Evolutionary conservation across 2,888 invertebrate genomes (phyloP).

Genomic region (Cristatella mucedo): DNA sequence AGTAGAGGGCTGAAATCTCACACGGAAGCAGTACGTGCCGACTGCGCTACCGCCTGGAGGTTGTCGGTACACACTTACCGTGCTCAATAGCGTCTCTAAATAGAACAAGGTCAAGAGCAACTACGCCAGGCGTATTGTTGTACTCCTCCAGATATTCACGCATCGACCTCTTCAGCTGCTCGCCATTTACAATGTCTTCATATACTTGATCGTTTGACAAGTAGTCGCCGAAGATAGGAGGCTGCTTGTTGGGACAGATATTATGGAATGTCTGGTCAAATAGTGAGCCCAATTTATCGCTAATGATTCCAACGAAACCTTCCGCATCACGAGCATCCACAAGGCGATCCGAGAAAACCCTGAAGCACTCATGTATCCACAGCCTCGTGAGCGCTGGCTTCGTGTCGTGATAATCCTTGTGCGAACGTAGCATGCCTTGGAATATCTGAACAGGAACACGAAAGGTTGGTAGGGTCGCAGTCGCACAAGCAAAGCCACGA

Average conservation of each 20-base stretch:
- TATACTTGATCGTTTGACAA: conserved; percentile 48
- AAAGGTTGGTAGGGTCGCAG: neutral
- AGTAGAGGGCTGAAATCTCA: no score
- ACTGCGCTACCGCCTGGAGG: no score
- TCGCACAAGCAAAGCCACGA: neutral
- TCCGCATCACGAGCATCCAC: conserved; percentile 61
- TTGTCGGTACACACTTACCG: conserved; percentile 26
- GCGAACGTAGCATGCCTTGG: conserved; percentile 61
- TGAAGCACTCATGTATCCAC: conserved; percentile 69
- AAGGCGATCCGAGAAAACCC: conserved; percentile 68
- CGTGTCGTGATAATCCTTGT: conserved; percentile 59
- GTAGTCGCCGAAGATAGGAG: conserved; percentile 44
- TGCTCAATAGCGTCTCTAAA: conserved; percentile 75
- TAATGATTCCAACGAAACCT: conserved; percentile 56
- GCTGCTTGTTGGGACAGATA: conserved; percentile 54
- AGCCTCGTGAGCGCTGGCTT: conserved; percentile 54
- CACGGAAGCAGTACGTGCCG: no score
- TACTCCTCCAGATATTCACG: conserved; percentile 54
- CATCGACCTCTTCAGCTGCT: conserved; percentile 44
- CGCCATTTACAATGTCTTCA: conserved; percentile 57
- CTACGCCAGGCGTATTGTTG: conserved; percentile 60
- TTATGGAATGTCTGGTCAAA: conserved; percentile 65
- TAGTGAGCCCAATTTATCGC: conserved; percentile 57
- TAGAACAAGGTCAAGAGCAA: conserved; percentile 63
- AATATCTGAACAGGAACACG: conserved; percentile 38